These are phyloP conservation scores for Oreochromis tanganicae DNA, from an alignment of 2,113 vertebrate species.

Conservation along the genomic window DNA sequence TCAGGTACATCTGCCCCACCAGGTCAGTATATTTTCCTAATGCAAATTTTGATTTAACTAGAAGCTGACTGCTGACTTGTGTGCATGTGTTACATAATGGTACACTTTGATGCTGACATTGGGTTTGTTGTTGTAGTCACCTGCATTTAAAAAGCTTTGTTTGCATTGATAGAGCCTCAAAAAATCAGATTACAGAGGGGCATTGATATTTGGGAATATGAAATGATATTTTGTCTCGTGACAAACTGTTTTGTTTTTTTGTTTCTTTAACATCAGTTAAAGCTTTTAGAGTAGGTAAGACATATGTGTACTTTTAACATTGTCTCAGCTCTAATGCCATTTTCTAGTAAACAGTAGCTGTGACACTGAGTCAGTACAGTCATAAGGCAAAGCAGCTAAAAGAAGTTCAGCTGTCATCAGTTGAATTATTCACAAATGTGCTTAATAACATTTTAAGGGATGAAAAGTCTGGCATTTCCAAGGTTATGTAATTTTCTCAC, in stretches of 20 bases:
- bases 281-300: neutral
- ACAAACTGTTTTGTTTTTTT: neutral
- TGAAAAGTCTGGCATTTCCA: neutral
- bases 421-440: neutral
- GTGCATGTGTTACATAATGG: neutral
- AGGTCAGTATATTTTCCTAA: conserved; percentile 71
- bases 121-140: neutral
- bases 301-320: neutral
- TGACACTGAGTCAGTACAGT: neutral
- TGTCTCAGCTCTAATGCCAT: neutral
- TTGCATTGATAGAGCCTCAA: neutral
- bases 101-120: neutral
- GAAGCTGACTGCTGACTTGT: neutral
- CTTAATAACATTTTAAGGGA: neutral
- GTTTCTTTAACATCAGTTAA: neutral
- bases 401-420: neutral
- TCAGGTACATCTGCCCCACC: conserved; percentile 83
- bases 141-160: neutral
- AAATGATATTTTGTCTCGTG: neutral
- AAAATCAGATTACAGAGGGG: neutral
- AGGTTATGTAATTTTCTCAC: neutral
- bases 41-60: neutral
- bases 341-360: too few species aligned
- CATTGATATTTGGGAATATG: neutral
- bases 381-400: neutral